These are phyloP conservation scores for Prosopocoilus inquinatus DNA, from an alignment of 2,888 invertebrate species.

Conservation along the genomic window DNA sequence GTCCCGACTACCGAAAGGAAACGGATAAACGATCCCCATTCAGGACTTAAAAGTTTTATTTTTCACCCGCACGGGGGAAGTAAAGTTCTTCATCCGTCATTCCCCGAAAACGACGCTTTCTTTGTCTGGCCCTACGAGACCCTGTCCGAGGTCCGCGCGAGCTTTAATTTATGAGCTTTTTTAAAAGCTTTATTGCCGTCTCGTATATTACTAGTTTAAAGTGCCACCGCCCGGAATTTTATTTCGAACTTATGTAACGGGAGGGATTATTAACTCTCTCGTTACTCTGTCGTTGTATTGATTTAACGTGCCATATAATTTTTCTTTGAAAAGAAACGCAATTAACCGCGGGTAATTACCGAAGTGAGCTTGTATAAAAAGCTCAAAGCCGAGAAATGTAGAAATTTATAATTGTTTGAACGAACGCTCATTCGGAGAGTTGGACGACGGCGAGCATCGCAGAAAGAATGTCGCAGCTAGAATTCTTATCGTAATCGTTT, in stretches of 20 bases:
- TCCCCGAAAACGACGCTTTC: neutral
- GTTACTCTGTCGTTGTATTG: neutral
- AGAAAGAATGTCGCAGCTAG: conserved; percentile 9
- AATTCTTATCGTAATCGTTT: conserved; percentile 14
- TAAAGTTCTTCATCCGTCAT: conserved; percentile 7
- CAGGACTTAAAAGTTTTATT: conserved; percentile 5
- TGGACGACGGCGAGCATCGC: conserved; percentile 1
- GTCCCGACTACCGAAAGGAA: neutral
- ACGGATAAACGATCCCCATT: conserved; percentile 2
- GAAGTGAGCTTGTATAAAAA: neutral
- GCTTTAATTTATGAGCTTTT: conserved; percentile 9
- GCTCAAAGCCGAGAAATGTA: neutral
- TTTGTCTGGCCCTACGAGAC: neutral
- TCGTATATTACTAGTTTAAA: conserved; percentile 6
- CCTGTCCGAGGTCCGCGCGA: neutral
- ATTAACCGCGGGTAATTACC: neutral
- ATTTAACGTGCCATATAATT: too few relatives aligned
- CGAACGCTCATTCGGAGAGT: neutral
- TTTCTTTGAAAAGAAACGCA: neutral
- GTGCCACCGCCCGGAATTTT: neutral
- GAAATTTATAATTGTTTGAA: conserved; percentile 1
- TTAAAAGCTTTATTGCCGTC: conserved; percentile 10
- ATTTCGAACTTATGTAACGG: neutral
- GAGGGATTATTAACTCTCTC: neutral
- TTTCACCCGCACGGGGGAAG: neutral